These are phyloP conservation scores for Forbesichthys papilliferus DNA, from an alignment of 2,113 vertebrate species.

Conservation along the genomic window DNA sequence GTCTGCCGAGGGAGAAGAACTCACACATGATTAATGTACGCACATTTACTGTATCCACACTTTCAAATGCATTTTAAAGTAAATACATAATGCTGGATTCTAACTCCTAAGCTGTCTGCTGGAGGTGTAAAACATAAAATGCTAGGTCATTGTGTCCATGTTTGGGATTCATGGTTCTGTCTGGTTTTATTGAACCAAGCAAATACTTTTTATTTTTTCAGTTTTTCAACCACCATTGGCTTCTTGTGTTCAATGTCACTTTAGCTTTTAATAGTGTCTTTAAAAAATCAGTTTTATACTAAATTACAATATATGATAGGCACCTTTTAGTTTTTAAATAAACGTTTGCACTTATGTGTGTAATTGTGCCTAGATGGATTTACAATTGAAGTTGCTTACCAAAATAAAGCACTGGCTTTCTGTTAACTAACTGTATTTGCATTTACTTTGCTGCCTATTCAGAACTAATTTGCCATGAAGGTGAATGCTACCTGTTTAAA, in stretches of 20 bases:
- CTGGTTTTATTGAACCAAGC: too few relatives aligned
- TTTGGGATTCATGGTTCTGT: too few relatives aligned
- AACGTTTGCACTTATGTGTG: neutral
- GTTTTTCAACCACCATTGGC: too few relatives aligned
- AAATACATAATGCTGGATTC: too few relatives aligned
- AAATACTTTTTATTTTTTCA: too few relatives aligned
- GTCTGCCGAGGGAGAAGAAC: too few relatives aligned
- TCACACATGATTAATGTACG: too few relatives aligned
- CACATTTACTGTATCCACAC: too few relatives aligned
- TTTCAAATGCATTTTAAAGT: too few relatives aligned
- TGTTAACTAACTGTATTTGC: neutral
- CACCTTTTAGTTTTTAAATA: neutral
- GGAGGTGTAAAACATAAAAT: too few relatives aligned
- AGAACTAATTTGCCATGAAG: conserved; percentile 22
- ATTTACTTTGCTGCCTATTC: conserved; percentile 12
- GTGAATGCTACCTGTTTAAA: conserved; percentile 26
- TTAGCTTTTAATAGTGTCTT: neutral
- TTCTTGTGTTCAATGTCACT: neutral
- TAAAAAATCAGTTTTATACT: neutral
- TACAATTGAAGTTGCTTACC: neutral
- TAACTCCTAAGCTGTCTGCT: neutral
- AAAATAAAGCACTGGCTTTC: neutral
- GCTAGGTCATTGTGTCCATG: too few relatives aligned
- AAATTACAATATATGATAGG: neutral
- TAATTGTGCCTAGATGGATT: neutral